These are phyloP conservation scores for Elysia chlorotica DNA, from an alignment of 1,140 invertebrate species.

Conservation along the genomic window DNA sequence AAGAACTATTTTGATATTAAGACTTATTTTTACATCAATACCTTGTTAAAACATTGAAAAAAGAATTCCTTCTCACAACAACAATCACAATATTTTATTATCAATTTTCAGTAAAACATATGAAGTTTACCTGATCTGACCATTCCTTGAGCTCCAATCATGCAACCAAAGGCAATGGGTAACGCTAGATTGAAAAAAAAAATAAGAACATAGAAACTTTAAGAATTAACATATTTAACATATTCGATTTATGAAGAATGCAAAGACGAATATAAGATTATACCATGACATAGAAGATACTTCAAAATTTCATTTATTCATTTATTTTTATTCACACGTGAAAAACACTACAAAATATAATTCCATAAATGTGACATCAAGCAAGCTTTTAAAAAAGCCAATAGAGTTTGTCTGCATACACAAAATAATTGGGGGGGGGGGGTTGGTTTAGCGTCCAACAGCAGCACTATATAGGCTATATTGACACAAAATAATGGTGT, in stretches of 20 bases:
- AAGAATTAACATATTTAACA: background rate
- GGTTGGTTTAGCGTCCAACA: background rate
- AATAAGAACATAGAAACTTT: background rate
- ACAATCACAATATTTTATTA: background rate
- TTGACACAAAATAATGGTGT: background rate
- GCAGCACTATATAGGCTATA: background rate
- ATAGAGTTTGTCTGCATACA: background rate
- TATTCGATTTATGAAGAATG: background rate
- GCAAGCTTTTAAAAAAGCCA: background rate
- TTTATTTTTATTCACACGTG: background rate
- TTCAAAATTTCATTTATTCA: background rate
- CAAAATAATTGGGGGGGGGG: background rate
- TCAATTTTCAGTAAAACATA: background rate
- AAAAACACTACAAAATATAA: background rate
- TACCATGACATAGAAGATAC: background rate
- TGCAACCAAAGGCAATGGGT: background rate
- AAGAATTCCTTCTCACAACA: background rate
- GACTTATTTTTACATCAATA: background rate
- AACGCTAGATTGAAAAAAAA: background rate
- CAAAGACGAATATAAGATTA: background rate
- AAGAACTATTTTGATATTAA: background rate
- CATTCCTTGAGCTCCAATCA: background rate
- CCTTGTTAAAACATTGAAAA: background rate
- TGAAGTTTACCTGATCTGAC: slow-evolving; percentile 13
- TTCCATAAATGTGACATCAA: background rate